These are phyloP conservation scores for Rhodeus uyekii DNA, from an alignment of 2,797 vertebrate species.

Conservation along the genomic window DNA sequence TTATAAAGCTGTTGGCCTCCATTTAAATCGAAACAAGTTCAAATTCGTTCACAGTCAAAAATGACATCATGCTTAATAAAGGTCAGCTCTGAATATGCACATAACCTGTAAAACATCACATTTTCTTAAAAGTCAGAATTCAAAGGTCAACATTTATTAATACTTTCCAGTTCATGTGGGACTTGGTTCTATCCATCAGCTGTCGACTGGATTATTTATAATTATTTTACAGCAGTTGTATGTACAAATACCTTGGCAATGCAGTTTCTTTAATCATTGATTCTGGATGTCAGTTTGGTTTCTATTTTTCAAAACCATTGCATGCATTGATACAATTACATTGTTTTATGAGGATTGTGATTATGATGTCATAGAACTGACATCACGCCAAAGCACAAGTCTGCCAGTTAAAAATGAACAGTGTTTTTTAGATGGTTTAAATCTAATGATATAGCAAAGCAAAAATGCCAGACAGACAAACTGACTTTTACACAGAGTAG, in stretches of 20 bases:
- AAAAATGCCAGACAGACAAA: constrained; percentile 40
- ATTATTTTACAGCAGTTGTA: neutral
- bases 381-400: constrained; percentile 4
- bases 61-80: constrained; percentile 6
- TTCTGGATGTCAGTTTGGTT: neutral
- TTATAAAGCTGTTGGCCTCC: neutral
- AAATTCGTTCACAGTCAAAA: neutral
- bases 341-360: constrained; percentile 31
- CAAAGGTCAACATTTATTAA: neutral
- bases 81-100: neutral
- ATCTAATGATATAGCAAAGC: constrained; percentile 7
- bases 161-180: neutral
- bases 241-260: neutral
- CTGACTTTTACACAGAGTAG: constrained; percentile 22
- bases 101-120: neutral
- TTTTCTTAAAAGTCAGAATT: neutral
- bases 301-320: neutral
- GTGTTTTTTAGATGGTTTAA: neutral
- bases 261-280: neutral
- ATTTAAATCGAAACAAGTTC: constrained; percentile 15
- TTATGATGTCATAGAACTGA: constrained; percentile 32
- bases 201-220: no score
- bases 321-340: constrained; percentile 17
- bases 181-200: no score
- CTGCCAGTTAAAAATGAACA: constrained; percentile 11